Evolutionary conservation across 2,797 vertebrate genomes (phyloP).

Genomic region (Argyrosomus regius): DNA sequence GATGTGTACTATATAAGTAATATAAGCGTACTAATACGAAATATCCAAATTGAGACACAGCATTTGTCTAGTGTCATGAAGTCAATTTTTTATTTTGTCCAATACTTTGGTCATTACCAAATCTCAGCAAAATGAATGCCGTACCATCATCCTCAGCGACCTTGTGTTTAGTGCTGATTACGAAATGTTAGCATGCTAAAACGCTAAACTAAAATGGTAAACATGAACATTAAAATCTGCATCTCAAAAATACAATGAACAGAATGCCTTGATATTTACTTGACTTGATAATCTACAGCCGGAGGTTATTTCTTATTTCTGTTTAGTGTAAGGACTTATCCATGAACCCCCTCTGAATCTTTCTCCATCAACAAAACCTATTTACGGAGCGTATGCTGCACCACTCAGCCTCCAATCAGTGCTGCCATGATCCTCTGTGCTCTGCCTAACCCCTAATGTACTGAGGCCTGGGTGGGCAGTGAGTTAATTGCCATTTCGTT

Average conservation of each 20-base stretch:
- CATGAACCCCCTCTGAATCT: constrained; percentile 5
- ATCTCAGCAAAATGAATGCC: no score
- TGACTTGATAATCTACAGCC: constrained; percentile 23
- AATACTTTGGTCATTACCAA: no score
- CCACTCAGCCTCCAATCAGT: constrained; percentile 35
- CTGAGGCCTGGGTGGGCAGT: constrained; percentile 12
- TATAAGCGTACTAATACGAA: no score
- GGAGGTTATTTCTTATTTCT: constrained; percentile 28
- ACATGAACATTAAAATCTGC: neutral
- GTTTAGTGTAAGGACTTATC: neutral
- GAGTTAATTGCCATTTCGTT: constrained; percentile 69
- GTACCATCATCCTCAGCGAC: no score
- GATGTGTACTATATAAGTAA: no score
- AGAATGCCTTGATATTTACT: neutral
- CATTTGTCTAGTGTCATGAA: no score
- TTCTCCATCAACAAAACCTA: constrained; percentile 42
- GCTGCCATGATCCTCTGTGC: constrained; percentile 26
- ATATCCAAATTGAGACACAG: no score
- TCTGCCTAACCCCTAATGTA: constrained; percentile 37
- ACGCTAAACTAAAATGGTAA: neutral
- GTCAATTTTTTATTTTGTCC: no score
- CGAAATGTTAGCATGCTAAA: neutral
- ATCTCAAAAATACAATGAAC: constrained; percentile 11
- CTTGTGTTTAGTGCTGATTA: neutral
- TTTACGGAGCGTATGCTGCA: constrained; percentile 25